Base-by-base conservation (phyloP, 2,888 invertebrate species). In the Phlogophora meticulosa region DNA sequence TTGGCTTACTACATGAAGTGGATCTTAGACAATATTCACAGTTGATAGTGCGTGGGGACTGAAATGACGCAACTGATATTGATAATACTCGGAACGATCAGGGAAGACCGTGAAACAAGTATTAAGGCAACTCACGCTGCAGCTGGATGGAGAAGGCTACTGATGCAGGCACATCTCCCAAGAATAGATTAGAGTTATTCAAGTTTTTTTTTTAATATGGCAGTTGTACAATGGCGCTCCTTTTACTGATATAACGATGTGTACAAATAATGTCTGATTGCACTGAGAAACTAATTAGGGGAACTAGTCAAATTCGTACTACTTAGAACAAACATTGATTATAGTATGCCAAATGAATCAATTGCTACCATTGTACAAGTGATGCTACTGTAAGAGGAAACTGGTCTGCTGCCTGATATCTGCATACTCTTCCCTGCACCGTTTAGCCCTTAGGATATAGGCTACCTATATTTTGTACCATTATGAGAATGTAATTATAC, bases 1-100 rank as follows among this genome's bases (percentile, higher is more conserved):
- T 90, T 96, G 0, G 88, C 95, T 0, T 84, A 91, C 64, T 97
- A 96, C 76, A 91, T 96, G 87, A 87, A 94, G 46, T 97, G 97
- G 97, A 96, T 97, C 71, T 86, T 97, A 69, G 95, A 96, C 62
- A 95, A 94, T 80, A 92, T 94, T 43, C 84, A 75, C 40, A 83
- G 76, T 43, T 87, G 80, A 78, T 80, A 43, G 58, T 32, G 20
- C 24, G 11, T 38, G 24, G 32, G 20, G 40, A 53, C 36, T 55
- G 42, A 24, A 49, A 42, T 22, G 34, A 57, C 20, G 15, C 9
- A 52, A 22, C 22, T 51, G 49, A 60, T 38, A 48, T 22, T 76
- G 49, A 71, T 38, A 72, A 71, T 56, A 51, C 62, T 55, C 40
- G 7, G 9, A 77, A 52, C 11, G 46, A 46, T 60, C 32, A 42